phyloP scores from a whole-genome alignment of 2,888 invertebrate species.

The Crocallis elinguaria region DNA sequence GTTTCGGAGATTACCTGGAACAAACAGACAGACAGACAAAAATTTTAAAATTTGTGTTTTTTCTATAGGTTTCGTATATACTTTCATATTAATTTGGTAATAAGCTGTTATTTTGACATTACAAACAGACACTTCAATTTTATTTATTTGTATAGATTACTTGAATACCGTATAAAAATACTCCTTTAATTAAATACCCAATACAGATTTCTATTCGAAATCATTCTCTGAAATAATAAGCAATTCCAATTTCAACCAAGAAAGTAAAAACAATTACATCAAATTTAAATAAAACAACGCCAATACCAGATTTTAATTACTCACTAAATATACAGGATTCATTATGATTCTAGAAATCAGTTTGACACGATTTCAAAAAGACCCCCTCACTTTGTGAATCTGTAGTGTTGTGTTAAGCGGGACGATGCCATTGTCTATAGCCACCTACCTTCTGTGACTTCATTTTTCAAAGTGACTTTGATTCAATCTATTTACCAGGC shows the following conservation, averaged over 20 bases:
- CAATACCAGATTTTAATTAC: conserved; percentile 21
- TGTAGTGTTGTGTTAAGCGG: conserved; percentile 35
- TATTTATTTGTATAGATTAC: too few relatives aligned
- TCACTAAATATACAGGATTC: conserved; percentile 15
- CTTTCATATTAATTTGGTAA: too few relatives aligned
- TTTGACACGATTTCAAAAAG: conserved; percentile 29
- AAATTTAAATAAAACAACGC: conserved; percentile 4
- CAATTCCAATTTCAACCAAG: neutral
- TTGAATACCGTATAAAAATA: too few relatives aligned
- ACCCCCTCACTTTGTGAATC: conserved; percentile 19
- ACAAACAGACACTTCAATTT: too few relatives aligned
- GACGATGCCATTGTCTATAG: conserved; percentile 49
- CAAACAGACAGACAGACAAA: too few relatives aligned
- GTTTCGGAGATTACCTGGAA: too few relatives aligned
- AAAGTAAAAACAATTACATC: conserved; percentile 3
- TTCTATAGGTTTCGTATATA: too few relatives aligned
- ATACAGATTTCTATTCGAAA: too few relatives aligned
- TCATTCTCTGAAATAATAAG: neutral
- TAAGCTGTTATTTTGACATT: too few relatives aligned
- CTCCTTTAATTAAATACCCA: too few relatives aligned
- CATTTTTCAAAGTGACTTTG: conserved; percentile 68
- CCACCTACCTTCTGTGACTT: conserved; percentile 48
- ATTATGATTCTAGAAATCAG: conserved; percentile 15
- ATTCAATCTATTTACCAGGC: conserved; percentile 63
- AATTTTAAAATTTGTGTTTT: too few relatives aligned